A percentile compares a stretch with the other conserved stretches of the same genome.
These are phyloP conservation scores for Bubalus kerabau DNA, from an alignment of 2,113 vertebrate species.

Conservation along the genomic window DNA sequence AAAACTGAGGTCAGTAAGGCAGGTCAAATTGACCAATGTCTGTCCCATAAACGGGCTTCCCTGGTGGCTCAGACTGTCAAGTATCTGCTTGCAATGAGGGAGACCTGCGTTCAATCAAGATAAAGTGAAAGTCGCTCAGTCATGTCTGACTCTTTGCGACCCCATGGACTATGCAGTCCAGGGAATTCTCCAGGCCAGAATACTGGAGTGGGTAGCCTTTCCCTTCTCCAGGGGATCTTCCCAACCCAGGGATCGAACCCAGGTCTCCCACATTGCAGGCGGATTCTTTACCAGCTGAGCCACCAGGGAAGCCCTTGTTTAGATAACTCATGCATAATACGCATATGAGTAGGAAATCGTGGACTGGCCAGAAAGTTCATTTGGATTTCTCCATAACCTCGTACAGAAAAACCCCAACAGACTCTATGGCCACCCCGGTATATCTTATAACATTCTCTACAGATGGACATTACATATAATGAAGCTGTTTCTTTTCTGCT, in stretches of 20 bases:
- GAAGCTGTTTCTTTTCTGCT: background rate
- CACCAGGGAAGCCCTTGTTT: background rate
- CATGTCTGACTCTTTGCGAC: fast-evolving
- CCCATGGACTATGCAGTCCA: background rate
- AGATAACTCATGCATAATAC: fast-evolving
- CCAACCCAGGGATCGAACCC: fast-evolving
- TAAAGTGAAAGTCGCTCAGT: background rate
- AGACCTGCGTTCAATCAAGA: background rate
- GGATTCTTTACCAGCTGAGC: background rate
- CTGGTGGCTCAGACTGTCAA: fast-evolving
- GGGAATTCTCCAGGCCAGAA: background rate
- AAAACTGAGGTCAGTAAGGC: background rate
- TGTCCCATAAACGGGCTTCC: background rate
- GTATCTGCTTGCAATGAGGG: background rate
- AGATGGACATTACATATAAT: background rate
- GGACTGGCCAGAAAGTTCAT: background rate
- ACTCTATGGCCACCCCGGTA: fast-evolving
- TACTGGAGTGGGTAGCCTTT: background rate
- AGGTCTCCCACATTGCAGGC: fast-evolving
- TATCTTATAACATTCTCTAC: background rate
- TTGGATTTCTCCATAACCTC: background rate
- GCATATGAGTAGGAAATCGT: background rate
- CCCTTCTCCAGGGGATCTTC: background rate
- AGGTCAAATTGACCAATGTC: fast-evolving
- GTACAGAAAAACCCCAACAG: background rate